These are phyloP conservation scores for Anarrhichthys ocellatus DNA, from an alignment of 2,113 vertebrate species.

Conservation along the genomic window DNA sequence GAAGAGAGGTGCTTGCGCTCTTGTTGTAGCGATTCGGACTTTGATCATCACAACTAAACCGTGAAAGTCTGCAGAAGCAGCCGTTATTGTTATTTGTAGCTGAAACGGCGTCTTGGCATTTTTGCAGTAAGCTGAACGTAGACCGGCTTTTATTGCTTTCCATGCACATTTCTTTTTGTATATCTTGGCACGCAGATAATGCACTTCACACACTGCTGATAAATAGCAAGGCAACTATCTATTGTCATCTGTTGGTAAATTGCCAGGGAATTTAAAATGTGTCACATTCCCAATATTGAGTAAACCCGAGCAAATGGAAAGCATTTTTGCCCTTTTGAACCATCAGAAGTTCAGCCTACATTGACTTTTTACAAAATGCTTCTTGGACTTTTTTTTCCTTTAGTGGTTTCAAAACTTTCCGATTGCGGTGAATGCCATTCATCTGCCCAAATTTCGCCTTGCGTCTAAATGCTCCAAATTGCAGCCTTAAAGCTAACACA, in stretches of 20 bases:
- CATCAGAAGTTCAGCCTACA: constrained; percentile 38
- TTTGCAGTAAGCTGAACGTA: constrained; percentile 30
- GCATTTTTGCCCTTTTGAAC: constrained; percentile 45
- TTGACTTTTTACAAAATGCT: constrained; percentile 53
- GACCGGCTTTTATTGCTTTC: constrained; percentile 48
- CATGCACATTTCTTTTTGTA: constrained; percentile 37
- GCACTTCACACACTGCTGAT: constrained; percentile 18
- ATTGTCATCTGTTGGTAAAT: constrained; percentile 52
- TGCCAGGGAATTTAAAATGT: constrained; percentile 51
- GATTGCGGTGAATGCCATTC: constrained; percentile 71
- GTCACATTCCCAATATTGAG: constrained; percentile 52
- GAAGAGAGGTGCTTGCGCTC: constrained; percentile 26
- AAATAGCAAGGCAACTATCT: constrained; percentile 37
- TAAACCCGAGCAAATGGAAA: constrained; percentile 41
- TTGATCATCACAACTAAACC: constrained; percentile 49
- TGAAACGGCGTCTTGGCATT: constrained; percentile 30
- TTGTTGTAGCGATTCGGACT: constrained; percentile 25
- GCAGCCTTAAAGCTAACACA: constrained; percentile 70
- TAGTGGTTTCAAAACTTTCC: constrained; percentile 69
- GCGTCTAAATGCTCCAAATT: constrained; percentile 76
- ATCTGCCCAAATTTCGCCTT: constrained; percentile 77
- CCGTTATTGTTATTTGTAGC: constrained; percentile 23
- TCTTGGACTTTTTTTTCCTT: constrained; percentile 44
- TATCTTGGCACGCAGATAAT: constrained; percentile 48
- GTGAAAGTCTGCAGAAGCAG: constrained; percentile 19